Percentiles rank a stretch among this genome's conserved stretches.
These are phyloP conservation scores for Solenopsis fugax DNA, from an alignment of 1,140 invertebrate genomes.

Conservation along the genomic window DNA sequence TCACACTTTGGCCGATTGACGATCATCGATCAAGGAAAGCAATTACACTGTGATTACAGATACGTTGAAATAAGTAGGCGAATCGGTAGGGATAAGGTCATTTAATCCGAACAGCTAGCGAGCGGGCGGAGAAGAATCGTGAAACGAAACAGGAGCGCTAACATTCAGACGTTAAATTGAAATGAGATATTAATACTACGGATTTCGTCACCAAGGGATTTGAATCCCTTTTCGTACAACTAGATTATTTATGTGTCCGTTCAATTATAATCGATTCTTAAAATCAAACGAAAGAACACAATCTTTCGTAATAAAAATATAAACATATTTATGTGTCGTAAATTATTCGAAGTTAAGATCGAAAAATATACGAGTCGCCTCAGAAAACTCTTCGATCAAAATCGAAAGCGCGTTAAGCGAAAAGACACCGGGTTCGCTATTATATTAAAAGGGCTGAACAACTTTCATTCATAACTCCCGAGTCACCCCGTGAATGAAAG, in stretches of 20 bases:
- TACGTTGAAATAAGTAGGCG: conserved; percentile 32
- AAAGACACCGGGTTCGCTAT: conserved; percentile 57
- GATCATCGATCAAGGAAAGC: conserved; percentile 43
- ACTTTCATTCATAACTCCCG: conserved; percentile 78
- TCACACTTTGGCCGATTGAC: conserved; percentile 44
- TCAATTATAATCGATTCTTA: background rate
- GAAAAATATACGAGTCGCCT: background rate
- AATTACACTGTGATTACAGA: conserved; percentile 52
- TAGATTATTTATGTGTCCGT: conserved; percentile 8
- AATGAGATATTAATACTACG: conserved; percentile 24
- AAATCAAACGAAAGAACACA: conserved; percentile 3
- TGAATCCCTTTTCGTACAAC: background rate
- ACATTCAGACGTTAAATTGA: conserved; percentile 25
- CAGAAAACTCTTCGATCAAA: conserved; percentile 77
- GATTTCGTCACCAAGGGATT: conserved; percentile 10
- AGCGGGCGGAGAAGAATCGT: conserved; percentile 9
- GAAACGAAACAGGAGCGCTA: conserved; percentile 7
- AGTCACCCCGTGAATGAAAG: conserved; percentile 76
- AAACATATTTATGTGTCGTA: background rate
- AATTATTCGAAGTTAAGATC: background rate
- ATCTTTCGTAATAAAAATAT: background rate
- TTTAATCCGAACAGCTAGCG: conserved; percentile 1
- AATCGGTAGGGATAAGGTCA: conserved; percentile 16
- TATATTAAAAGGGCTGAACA: conserved; percentile 75
- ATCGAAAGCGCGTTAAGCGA: conserved; percentile 78